Conservation (phyloP, 2,888 invertebrate genomes). For the Drosophila aldrichi region DNA sequence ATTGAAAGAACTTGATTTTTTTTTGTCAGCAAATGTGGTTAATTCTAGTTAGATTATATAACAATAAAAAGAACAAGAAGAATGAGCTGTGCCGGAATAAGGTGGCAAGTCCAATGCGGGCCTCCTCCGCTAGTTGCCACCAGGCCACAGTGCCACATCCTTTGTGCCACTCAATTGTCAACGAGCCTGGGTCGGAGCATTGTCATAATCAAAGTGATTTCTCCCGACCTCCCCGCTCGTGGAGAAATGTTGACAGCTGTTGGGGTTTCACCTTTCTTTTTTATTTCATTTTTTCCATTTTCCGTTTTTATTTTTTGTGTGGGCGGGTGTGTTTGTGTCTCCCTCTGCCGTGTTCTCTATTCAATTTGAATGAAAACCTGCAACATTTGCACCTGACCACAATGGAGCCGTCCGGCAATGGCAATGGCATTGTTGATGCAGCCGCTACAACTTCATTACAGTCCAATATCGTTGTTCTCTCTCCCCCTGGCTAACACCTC, state of each 20-base stretch:
- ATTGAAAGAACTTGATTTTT: background rate
- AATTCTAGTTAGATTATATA: background rate
- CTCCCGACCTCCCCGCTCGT: slow-evolving; percentile 14
- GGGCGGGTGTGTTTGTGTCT: slow-evolving; percentile 7
- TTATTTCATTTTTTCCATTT: background rate
- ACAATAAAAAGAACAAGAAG: slow-evolving; percentile 20
- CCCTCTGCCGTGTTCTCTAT: slow-evolving; percentile 21
- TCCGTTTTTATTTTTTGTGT: background rate
- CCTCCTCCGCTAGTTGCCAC: slow-evolving; percentile 25
- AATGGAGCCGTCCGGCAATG: slow-evolving; percentile 46
- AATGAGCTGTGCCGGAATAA: slow-evolving; percentile 8
- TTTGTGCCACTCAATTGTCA: slow-evolving; percentile 33
- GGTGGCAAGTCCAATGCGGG: slow-evolving; percentile 30
- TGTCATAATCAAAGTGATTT: slow-evolving; percentile 55
- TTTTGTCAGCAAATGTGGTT: background rate
- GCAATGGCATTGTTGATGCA: slow-evolving; percentile 65
- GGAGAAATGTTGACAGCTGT: slow-evolving; percentile 62
- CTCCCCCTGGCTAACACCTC: background rate
- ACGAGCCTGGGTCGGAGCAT: slow-evolving; percentile 41
- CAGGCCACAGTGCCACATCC: slow-evolving; percentile 20
- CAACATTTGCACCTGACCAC: slow-evolving; percentile 73
- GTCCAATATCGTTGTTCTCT: slow-evolving; percentile 9
- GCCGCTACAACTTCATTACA: slow-evolving; percentile 69
- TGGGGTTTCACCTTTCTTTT: slow-evolving; percentile 37
- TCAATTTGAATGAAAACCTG: slow-evolving; percentile 53